Conservation (phyloP, 2,888 invertebrate genomes). For the Gari tellinella region DNA sequence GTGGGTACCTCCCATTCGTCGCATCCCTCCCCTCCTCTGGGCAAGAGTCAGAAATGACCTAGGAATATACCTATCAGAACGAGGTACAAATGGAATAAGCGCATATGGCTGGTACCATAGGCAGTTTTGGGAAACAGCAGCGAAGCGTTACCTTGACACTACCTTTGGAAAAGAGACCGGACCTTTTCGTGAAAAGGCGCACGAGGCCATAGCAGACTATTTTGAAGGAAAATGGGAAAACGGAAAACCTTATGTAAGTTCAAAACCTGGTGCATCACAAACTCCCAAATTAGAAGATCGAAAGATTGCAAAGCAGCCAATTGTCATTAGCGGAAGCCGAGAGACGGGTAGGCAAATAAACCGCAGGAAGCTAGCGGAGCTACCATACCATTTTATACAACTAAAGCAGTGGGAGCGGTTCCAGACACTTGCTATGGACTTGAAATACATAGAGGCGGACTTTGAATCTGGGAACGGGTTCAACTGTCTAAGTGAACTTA, state of each 20-base stretch:
- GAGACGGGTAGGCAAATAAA: conserved; percentile 64
- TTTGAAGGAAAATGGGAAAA: conserved; percentile 77
- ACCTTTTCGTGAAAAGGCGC: conserved; percentile 61
- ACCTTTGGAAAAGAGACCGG: conserved; percentile 7
- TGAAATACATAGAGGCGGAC: conserved; percentile 53
- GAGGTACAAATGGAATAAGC: conserved; percentile 71
- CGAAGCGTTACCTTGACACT: conserved; percentile 61
- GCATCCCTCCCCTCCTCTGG: conserved; percentile 79
- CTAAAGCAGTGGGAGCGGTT: conserved; percentile 86
- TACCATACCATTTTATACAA: conserved; percentile 77
- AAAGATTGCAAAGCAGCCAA: conserved; percentile 75
- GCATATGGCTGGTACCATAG: conserved; percentile 78
- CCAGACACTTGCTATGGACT: conserved; percentile 36
- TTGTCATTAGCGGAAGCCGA: conserved; percentile 63
- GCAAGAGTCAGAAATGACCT: conserved; percentile 71
- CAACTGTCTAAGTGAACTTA: conserved; percentile 56
- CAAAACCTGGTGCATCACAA: conserved; percentile 66
- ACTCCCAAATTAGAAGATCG: conserved; percentile 69
- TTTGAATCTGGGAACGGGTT: conserved; percentile 55
- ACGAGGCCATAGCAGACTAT: conserved; percentile 76
- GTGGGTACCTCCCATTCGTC: conserved; percentile 77
- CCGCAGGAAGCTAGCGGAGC: conserved; percentile 76
- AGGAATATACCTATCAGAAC: conserved; percentile 69
- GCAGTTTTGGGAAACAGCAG: conserved; percentile 77
- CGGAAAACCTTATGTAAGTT: conserved; percentile 48